Percentiles rank a stretch among this genome's conserved stretches.
These are phyloP conservation scores for Fragum fragum DNA, from an alignment of 2,888 invertebrate species.

Conservation along the genomic window DNA sequence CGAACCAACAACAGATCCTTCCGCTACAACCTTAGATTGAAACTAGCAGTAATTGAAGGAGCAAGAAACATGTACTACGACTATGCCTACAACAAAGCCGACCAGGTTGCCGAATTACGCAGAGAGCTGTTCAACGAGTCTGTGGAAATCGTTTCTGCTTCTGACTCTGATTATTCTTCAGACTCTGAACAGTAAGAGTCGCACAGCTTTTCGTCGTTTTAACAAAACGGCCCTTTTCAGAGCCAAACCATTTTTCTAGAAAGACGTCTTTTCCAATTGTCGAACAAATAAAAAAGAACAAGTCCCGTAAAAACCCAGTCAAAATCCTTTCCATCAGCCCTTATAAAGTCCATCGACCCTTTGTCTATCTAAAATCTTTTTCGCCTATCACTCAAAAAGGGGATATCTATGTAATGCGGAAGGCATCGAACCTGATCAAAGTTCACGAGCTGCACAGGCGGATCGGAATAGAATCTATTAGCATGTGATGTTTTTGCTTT, in stretches of 20 bases:
- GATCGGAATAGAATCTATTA: no score
- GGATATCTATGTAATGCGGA: no score
- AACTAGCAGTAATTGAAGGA: slow-evolving; percentile 72
- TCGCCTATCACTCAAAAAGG: no score
- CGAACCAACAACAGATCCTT: slow-evolving; percentile 70
- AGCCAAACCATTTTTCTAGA: slow-evolving; percentile 25
- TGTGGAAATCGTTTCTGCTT: slow-evolving; percentile 58
- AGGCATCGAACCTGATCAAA: no score
- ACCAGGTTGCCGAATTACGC: slow-evolving; percentile 70
- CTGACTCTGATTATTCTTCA: slow-evolving; percentile 42
- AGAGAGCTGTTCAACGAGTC: slow-evolving; percentile 59
- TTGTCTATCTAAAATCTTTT: no score
- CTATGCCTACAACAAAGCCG: slow-evolving; percentile 77
- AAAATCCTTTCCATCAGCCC: no score
- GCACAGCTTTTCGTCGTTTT: slow-evolving; percentile 11
- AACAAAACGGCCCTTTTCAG: slow-evolving; percentile 59
- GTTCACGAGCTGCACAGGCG: no score
- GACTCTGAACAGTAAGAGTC: slow-evolving; percentile 10
- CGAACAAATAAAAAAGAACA: neutral
- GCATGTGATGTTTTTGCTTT: no score
- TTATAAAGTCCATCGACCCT: no score
- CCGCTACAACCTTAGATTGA: slow-evolving; percentile 77
- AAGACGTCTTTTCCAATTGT: slow-evolving; percentile 5
- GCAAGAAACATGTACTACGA: slow-evolving; percentile 36
- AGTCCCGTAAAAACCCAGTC: neutral